phyloP scores from a whole-genome alignment of 1,140 invertebrate genomes.

The Nasonia longicornis region DNA sequence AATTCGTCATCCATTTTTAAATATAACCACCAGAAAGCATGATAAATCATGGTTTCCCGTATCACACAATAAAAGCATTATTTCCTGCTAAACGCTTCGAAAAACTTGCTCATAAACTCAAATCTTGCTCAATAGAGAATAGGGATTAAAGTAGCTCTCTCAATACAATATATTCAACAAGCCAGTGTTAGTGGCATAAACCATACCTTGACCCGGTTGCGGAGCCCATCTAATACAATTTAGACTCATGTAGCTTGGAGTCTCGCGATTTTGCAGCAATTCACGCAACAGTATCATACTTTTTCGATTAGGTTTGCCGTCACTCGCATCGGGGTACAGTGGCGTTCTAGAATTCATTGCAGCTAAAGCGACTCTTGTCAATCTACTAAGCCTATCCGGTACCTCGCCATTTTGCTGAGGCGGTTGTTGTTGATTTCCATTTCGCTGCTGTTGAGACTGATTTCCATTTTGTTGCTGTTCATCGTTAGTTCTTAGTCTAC shows the following conservation, averaged over 20 bases:
- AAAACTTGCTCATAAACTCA: not conserved
- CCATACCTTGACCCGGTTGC: constrained; percentile 82
- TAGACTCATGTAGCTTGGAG: constrained; percentile 75
- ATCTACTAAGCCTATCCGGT: not conserved
- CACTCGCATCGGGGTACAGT: not conserved
- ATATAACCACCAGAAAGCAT: constrained; percentile 19
- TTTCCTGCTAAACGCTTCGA: not conserved
- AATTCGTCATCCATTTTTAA: constrained; percentile 13
- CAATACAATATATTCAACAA: constrained; percentile 78
- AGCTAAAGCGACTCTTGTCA: too few species aligned
- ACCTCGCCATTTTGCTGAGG: not conserved
- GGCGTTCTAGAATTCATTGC: not conserved
- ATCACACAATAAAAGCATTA: constrained; percentile 33
- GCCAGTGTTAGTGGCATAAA: constrained; percentile 88
- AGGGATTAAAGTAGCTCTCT: not conserved
- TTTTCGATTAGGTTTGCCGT: constrained; percentile 56
- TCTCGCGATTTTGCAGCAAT: constrained; percentile 74
- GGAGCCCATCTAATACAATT: constrained; percentile 90
- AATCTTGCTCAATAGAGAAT: not conserved
- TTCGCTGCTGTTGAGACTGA: not conserved
- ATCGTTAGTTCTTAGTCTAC: constrained; percentile 27
- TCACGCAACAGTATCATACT: constrained; percentile 72
- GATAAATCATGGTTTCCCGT: constrained; percentile 20
- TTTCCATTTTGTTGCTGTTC: constrained; percentile 25
- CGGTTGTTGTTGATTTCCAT: constrained; percentile 11